phyloP scores from a whole-genome alignment of 2,888 invertebrate species.

The Periphyllus acericola region DNA sequence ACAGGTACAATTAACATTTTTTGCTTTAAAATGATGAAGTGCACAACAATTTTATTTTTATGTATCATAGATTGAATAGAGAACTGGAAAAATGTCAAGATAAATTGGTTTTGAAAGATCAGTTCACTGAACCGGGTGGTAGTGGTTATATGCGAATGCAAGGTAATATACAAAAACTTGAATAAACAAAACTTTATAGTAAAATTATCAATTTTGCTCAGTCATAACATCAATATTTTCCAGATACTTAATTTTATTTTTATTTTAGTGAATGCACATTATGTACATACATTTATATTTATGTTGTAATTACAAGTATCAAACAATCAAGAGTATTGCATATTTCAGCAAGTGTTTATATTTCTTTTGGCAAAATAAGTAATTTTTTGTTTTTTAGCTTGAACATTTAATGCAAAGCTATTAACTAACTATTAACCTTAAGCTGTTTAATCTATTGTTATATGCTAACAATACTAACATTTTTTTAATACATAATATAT shows the following conservation, averaged over 20 bases:
- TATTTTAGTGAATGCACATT: not conserved
- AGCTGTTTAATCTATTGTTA: no score
- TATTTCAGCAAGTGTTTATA: no score
- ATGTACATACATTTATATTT: not conserved
- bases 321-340: no score
- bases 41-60: not conserved
- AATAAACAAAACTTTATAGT: no score
- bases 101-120: slow-evolving; percentile 67
- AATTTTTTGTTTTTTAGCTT: no score
- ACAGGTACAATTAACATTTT: slow-evolving; percentile 69
- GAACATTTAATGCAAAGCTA: no score
- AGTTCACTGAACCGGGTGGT: slow-evolving; percentile 35
- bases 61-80: slow-evolving; percentile 73
- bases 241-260: not conserved
- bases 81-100: slow-evolving; percentile 83
- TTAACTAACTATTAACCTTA: no score
- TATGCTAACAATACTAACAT: no score
- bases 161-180: slow-evolving; percentile 10
- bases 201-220: no score
- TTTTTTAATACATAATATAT: no score
- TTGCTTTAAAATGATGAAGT: not conserved
- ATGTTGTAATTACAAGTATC: not conserved
- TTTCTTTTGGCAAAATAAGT: no score
- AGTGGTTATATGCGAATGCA: slow-evolving; percentile 44
- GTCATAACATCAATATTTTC: no score